Conservation (phyloP, 2,113 vertebrate species). For the Phodopus roborovskii region DNA sequence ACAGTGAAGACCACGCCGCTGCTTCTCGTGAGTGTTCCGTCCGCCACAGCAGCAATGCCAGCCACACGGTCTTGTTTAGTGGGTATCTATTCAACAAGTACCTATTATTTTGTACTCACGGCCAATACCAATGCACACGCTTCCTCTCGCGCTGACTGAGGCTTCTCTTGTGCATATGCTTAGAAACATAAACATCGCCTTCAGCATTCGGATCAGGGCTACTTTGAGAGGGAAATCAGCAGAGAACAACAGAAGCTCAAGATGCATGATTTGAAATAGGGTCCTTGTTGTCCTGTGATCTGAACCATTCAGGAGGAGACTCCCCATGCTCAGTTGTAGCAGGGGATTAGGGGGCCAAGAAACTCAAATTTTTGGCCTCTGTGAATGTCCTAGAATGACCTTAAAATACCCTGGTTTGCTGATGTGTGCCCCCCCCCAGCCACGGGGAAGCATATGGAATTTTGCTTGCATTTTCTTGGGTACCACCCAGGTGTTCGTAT, state of each 20-base stretch:
- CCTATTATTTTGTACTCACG: neutral
- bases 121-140: too few relatives aligned
- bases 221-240: neutral
- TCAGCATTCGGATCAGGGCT: neutral
- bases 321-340: too few relatives aligned
- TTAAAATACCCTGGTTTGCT: neutral
- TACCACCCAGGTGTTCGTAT: too few relatives aligned
- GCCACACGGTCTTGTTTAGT: too few relatives aligned
- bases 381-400: neutral
- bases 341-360: neutral
- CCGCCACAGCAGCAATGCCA: neutral
- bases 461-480: neutral
- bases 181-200: too few relatives aligned
- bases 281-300: too few relatives aligned
- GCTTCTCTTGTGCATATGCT: neutral
- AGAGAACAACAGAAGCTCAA: neutral
- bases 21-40: too few relatives aligned
- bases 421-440: neutral
- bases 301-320: neutral
- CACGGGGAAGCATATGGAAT: too few relatives aligned
- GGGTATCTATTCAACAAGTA: neutral
- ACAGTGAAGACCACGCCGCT: too few relatives aligned
- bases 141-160: neutral
- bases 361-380: too few relatives aligned
- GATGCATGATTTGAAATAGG: neutral